A percentile compares a stretch with the other conserved stretches of the same genome.
Evolutionary conservation across 2,113 vertebrate genomes (phyloP).

Genomic region (Vireo altiloquus): DNA sequence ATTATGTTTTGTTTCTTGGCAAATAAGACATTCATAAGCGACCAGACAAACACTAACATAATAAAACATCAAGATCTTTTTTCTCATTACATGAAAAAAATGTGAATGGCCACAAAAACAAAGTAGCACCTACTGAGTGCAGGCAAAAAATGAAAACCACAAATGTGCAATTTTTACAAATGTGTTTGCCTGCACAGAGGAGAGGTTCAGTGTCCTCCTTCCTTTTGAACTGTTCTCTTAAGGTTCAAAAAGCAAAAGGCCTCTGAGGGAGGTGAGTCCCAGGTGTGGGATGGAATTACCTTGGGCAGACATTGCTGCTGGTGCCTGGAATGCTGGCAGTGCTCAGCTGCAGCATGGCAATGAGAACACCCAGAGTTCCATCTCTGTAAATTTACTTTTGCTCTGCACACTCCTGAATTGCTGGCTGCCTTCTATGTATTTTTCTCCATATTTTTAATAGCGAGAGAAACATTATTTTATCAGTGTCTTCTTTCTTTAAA

Average conservation of each 20-base stretch:
- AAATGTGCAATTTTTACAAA: background rate
- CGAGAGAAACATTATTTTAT: background rate
- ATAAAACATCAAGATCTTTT: background rate
- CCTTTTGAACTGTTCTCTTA: background rate
- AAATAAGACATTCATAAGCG: background rate
- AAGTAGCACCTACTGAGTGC: background rate
- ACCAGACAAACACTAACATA: background rate
- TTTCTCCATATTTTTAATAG: background rate
- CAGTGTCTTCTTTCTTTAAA: background rate
- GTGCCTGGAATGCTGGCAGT: background rate
- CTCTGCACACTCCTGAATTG: background rate
- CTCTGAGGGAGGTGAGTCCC: background rate
- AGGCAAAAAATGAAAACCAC: background rate
- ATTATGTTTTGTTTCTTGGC: background rate
- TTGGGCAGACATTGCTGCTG: background rate
- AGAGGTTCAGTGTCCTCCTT: background rate
- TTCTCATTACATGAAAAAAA: background rate
- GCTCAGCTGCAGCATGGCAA: background rate
- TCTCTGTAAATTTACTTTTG: background rate
- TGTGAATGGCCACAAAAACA: background rate
- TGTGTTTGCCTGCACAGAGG: background rate
- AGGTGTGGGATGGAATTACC: background rate
- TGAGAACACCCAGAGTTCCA: background rate
- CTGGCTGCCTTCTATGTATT: background rate
- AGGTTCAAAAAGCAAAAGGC: background rate